phyloP scores from a whole-genome alignment of 2,113 vertebrate genomes.

The Amphiprion ocellaris region DNA sequence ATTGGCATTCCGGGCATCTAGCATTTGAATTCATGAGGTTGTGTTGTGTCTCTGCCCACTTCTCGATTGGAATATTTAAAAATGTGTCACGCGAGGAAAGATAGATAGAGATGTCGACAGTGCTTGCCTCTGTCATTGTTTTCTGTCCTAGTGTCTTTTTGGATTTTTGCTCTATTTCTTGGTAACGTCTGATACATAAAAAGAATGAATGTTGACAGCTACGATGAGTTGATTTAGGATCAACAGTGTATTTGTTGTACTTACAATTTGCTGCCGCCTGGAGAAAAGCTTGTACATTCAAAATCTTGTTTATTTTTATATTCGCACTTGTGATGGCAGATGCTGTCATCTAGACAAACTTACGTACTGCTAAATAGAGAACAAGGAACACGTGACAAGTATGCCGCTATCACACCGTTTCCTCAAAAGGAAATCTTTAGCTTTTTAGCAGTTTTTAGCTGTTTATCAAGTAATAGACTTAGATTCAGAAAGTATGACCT shows the following conservation, averaged over 20 bases:
- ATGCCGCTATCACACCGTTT: background rate
- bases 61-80: slow-evolving; percentile 78
- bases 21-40: slow-evolving; percentile 81
- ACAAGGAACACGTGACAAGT: background rate
- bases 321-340: slow-evolving; percentile 21
- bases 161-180: slow-evolving; percentile 12
- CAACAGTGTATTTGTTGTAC: slow-evolving; percentile 2
- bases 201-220: slow-evolving; percentile 18
- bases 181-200: slow-evolving; percentile 9
- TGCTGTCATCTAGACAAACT: background rate
- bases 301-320: slow-evolving; percentile 11
- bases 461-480: background rate
- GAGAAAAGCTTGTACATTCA: slow-evolving; percentile 3
- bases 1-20: slow-evolving; percentile 79
- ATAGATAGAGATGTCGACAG: slow-evolving; percentile 58
- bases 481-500: background rate
- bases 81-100: slow-evolving; percentile 61
- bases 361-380: background rate
- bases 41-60: slow-evolving; percentile 74
- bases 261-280: slow-evolving; percentile 12
- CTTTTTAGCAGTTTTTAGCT: background rate
- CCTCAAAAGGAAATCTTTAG: background rate
- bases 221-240: slow-evolving; percentile 25
- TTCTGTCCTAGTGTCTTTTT: slow-evolving; percentile 23
- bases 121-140: slow-evolving; percentile 51